These are phyloP conservation scores for Phainopepla nitens DNA, from an alignment of 2,113 vertebrate genomes.

Conservation along the genomic window DNA sequence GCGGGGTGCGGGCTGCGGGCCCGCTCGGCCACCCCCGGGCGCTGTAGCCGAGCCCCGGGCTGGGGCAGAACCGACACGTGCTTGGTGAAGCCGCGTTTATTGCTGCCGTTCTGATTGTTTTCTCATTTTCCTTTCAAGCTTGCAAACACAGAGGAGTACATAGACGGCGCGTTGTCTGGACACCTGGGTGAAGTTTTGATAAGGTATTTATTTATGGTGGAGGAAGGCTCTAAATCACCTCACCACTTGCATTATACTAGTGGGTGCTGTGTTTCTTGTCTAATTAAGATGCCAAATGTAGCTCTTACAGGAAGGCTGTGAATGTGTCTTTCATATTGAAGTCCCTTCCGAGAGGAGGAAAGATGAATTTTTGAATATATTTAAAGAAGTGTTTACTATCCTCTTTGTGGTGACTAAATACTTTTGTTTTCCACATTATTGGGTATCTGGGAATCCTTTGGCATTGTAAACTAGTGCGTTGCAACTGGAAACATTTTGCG, in stretches of 20 bases:
- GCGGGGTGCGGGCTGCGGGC: accelerated
- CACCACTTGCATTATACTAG: accelerated
- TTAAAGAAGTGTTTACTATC: accelerated
- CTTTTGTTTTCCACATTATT: neutral
- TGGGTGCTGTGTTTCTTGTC: neutral
- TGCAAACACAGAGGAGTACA: slow-evolving; percentile 98
- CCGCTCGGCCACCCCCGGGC: accelerated
- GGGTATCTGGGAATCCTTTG: neutral
- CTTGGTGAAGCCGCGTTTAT: accelerated
- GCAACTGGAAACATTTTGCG: neutral
- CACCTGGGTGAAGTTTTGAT: slow-evolving; percentile 97
- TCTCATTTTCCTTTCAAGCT: slow-evolving; percentile 68
- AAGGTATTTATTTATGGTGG: neutral
- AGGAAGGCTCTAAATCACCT: too few relatives aligned
- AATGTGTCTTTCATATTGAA: neutral
- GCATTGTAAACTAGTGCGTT: neutral
- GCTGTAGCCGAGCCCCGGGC: neutral
- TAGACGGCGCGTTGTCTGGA: slow-evolving; percentile 94
- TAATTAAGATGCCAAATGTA: too few relatives aligned
- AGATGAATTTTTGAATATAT: neutral
- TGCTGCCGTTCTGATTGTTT: accelerated
- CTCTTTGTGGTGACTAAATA: neutral
- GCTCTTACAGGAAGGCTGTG: accelerated
- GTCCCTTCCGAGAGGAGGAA: neutral
- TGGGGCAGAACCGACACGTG: accelerated